phyloP scores from a whole-genome alignment of 2,113 vertebrate genomes.

The Lepus timidus region DNA sequence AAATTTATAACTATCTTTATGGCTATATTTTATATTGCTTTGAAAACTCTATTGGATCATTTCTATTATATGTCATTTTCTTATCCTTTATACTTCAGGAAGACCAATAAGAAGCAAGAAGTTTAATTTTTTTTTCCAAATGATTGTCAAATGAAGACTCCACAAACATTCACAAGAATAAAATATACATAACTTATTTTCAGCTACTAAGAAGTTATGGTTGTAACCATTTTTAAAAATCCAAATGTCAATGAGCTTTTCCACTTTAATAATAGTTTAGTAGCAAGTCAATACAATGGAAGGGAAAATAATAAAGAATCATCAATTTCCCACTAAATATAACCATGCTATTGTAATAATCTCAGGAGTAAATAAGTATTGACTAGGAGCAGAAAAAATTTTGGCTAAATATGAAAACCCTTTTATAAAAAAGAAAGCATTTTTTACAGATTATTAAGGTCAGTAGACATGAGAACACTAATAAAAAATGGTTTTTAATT shows the following conservation, averaged over 20 bases:
- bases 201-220: neutral
- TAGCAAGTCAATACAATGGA: neutral
- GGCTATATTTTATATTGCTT: neutral
- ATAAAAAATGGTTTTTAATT: slow-evolving; percentile 17
- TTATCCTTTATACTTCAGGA: neutral
- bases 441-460: neutral
- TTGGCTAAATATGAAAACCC: neutral
- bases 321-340: slow-evolving; percentile 73
- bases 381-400: slow-evolving; percentile 64
- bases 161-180: neutral
- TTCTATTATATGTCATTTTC: neutral
- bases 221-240: slow-evolving; percentile 55
- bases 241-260: slow-evolving; percentile 68
- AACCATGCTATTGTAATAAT: slow-evolving; percentile 56
- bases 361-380: neutral
- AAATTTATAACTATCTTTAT: neutral
- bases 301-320: slow-evolving; percentile 67
- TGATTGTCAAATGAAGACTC: neutral
- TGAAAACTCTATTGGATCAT: neutral
- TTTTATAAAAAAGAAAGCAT: neutral
- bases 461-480: neutral
- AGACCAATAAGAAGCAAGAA: neutral
- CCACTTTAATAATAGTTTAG: slow-evolving; percentile 65
- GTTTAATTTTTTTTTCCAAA: slow-evolving; percentile 22
- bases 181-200: neutral